Evolutionary conservation across 2,113 vertebrate genomes (phyloP).

Genomic region (Ursus arctos): DNA sequence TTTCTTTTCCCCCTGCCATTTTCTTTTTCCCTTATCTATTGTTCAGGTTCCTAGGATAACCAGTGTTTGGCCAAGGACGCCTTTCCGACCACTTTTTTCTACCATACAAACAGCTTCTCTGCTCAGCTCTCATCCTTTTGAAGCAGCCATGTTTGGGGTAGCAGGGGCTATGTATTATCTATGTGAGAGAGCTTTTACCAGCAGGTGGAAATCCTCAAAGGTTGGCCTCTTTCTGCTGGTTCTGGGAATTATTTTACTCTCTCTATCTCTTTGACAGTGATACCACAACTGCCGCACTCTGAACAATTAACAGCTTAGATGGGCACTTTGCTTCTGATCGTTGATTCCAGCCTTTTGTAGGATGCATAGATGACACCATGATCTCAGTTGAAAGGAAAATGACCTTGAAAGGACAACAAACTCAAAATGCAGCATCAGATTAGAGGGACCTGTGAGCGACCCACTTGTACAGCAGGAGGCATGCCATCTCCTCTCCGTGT

Average conservation of each 20-base stretch:
- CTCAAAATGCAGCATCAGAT: slow-evolving; percentile 89
- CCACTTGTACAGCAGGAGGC: neutral
- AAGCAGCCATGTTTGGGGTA: slow-evolving; percentile 92
- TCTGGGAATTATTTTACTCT: slow-evolving; percentile 86
- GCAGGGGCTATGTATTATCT: slow-evolving; percentile 93
- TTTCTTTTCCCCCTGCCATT: slow-evolving; percentile 73
- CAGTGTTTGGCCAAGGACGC: slow-evolving; percentile 90
- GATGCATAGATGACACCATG: slow-evolving; percentile 78
- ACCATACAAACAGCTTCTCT: slow-evolving; percentile 91
- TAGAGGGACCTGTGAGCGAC: slow-evolving; percentile 30
- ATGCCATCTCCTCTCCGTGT: neutral
- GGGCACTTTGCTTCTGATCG: slow-evolving; percentile 84
- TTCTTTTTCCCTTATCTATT: slow-evolving; percentile 86
- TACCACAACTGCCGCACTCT: slow-evolving; percentile 81
- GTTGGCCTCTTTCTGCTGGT: slow-evolving; percentile 92
- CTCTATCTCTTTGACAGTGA: slow-evolving; percentile 81
- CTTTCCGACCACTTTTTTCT: slow-evolving; percentile 91
- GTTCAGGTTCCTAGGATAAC: slow-evolving; percentile 93
- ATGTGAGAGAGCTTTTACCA: slow-evolving; percentile 91
- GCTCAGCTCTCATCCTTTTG: slow-evolving; percentile 92
- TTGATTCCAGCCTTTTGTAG: slow-evolving; percentile 86
- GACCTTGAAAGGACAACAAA: slow-evolving; percentile 89
- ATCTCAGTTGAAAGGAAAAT: slow-evolving; percentile 82
- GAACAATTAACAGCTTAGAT: slow-evolving; percentile 86
- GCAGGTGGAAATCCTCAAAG: slow-evolving; percentile 92